Percentiles rank a stretch among this genome's conserved stretches.
phyloP scores from a whole-genome alignment of 2,113 vertebrate genomes.

The Turdus rufiventris region DNA sequence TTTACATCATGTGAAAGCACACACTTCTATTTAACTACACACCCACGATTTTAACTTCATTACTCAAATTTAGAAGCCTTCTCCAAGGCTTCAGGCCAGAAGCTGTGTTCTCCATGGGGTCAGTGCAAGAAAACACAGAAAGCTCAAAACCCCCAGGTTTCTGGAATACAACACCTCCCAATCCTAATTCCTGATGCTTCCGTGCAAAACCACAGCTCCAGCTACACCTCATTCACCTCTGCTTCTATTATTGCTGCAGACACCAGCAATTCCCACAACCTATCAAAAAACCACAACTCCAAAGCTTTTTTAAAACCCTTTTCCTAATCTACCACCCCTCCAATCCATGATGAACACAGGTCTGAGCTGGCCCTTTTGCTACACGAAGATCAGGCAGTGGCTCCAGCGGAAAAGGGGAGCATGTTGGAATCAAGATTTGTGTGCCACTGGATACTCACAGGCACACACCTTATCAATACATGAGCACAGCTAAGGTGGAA shows the following conservation, averaged over 20 bases:
- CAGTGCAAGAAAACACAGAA: no score
- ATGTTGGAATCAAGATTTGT: neutral
- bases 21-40: no score
- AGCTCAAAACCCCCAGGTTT: no score
- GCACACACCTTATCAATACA: neutral
- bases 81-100: no score
- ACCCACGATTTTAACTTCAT: no score
- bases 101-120: no score
- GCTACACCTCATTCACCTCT: neutral
- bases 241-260: neutral
- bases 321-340: neutral
- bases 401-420: neutral
- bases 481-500: neutral
- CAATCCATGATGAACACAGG: neutral
- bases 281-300: neutral
- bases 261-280: neutral
- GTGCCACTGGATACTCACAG: fast-evolving
- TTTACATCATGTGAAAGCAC: no score
- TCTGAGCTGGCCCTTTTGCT: neutral
- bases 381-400: neutral
- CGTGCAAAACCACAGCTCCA: fast-evolving
- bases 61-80: no score
- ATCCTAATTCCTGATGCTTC: neutral
- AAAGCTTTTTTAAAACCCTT: neutral
- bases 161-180: no score